phyloP scores from a whole-genome alignment of 2,113 vertebrate species.

The Coryphaenoides rupestris region DNA sequence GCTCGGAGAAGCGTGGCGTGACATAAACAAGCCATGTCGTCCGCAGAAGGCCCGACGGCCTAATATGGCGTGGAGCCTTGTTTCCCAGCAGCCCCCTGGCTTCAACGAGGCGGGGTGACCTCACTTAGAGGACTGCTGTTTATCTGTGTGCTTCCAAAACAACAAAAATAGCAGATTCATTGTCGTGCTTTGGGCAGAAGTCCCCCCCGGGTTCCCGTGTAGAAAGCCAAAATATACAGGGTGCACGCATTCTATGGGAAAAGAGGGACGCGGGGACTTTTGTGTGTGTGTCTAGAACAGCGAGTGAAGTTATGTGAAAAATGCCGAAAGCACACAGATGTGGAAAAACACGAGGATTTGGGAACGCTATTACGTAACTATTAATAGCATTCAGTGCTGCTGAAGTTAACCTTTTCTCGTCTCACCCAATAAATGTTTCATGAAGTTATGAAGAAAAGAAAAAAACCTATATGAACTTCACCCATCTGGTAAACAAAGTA shows the following conservation, averaged over 20 bases:
- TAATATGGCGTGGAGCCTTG: constrained; percentile 45
- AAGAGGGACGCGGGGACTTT: too few species aligned
- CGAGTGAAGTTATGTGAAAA: too few species aligned
- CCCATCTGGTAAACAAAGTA: too few species aligned
- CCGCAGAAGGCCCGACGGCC: constrained; percentile 34
- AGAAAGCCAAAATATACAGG: constrained; percentile 16
- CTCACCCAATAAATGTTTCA: too few species aligned
- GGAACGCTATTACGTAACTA: too few species aligned
- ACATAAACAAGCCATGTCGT: constrained; percentile 1
- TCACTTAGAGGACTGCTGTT: constrained; percentile 17
- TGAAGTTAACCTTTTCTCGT: too few species aligned
- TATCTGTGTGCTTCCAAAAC: constrained; percentile 36
- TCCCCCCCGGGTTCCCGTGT: constrained; percentile 9
- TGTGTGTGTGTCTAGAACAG: too few species aligned
- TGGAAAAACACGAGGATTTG: too few species aligned
- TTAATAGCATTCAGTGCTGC: too few species aligned
- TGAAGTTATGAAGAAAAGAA: too few species aligned
- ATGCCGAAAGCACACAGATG: too few species aligned
- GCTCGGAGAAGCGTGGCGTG: constrained; percentile 17
- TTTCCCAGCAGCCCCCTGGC: constrained; percentile 39
- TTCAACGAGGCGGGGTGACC: constrained; percentile 24
- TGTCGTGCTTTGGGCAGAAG: constrained; percentile 24
- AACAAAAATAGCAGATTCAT: constrained; percentile 19
- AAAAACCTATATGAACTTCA: too few species aligned
- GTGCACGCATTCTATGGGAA: neutral